Evolutionary conservation across 2,113 vertebrate genomes (phyloP), one percentile per base, ranked within the genome.

Genomic region (Corythornis cristatus): DNA sequence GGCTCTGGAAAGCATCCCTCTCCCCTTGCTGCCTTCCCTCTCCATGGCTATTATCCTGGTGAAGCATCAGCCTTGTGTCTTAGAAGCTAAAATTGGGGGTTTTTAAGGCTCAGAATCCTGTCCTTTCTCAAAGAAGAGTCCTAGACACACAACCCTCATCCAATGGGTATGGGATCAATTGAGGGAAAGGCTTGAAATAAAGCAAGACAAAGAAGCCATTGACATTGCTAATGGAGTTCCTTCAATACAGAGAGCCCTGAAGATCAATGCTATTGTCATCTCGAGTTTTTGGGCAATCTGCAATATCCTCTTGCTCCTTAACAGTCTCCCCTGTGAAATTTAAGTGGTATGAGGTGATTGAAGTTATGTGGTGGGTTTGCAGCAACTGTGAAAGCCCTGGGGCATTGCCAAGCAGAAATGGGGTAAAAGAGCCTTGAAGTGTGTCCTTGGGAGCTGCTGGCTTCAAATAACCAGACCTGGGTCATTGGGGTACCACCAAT

Each of bases 341-440:
- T 16, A 48, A 43, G 15, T 29, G 45, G 50, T 75, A 0, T 8
- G 15, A 8, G 19, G 40, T 35, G 45, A 37, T 50, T 1, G 1
- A 8, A 0, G 2, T 75, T 29, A 5, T 0, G 1, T 5, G 22
- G 7, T 23, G n/a, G 29, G 25, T 22, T 88, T 58, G 61, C 35
- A 35, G 25, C 35, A n/a, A 28, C 15, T 35, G 11, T 3, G 31
- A 60, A 60, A 43, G 17, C 45, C 31, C 7, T 5, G 22, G 25
- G n/a, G 28, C 26, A 21, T 7, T 68, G 43, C 23, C 23, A 37
- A 64, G 45, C 9, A 58, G 61, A 25, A 68, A 28, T 18, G 35
- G 3, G 5, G 26, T 58, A 8, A 35, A 45, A 62, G 20, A 6
- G 35, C 17, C 26, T n/a, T 64, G 25, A 10, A 7, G 8, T 21